Conservation (phyloP, 2,888 invertebrate species). For the Cephus nigrinus region DNA sequence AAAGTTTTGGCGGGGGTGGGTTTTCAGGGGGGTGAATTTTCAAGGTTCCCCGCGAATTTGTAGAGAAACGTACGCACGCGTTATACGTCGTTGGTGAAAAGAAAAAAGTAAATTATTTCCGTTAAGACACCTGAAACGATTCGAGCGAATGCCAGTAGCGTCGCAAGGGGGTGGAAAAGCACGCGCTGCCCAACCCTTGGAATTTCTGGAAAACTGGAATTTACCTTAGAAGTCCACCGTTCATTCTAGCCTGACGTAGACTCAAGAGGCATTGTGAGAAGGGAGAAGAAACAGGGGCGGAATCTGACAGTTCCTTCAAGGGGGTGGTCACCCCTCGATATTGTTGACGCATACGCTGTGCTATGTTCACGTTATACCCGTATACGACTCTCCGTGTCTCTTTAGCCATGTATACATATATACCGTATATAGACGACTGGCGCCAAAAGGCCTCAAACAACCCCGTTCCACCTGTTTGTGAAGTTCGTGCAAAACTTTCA, state of each 20-base stretch:
- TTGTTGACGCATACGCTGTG: neutral
- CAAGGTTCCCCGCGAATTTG: neutral
- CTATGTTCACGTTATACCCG: neutral
- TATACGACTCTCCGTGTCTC: neutral
- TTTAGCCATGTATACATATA: neutral
- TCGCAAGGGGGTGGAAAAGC: neutral
- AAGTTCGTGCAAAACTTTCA: slow-evolving; percentile 45
- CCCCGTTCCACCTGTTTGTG: slow-evolving; percentile 52
- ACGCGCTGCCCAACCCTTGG: neutral
- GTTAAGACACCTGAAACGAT: neutral
- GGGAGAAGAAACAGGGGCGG: neutral
- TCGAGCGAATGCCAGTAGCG: neutral
- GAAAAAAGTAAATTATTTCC: neutral
- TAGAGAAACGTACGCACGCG: neutral
- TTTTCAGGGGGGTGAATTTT: neutral
- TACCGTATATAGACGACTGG: slow-evolving; percentile 20
- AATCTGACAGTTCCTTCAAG: neutral
- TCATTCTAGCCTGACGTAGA: neutral
- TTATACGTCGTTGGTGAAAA: neutral
- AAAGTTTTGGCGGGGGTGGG: neutral
- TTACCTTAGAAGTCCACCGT: neutral
- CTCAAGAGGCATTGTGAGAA: neutral
- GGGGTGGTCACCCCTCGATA: neutral
- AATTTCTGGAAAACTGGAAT: neutral
- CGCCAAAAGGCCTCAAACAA: slow-evolving; percentile 46